Evolutionary conservation across 2,888 invertebrate genomes (phyloP).

Genomic region (Patella pellucida): DNA sequence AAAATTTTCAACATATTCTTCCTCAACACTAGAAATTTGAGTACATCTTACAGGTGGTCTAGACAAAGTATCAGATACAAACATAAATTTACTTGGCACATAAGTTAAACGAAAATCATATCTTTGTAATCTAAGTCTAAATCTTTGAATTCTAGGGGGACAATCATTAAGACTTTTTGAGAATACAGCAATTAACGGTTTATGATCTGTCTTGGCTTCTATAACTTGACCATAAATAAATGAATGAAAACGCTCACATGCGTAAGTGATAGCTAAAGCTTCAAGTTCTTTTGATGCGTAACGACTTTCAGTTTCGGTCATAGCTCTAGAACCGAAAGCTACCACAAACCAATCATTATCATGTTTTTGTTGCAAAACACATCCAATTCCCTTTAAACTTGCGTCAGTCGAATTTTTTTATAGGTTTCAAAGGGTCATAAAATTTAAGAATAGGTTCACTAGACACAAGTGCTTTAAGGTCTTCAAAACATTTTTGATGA

Average conservation of each 20-base stretch:
- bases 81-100: slow-evolving; percentile 25
- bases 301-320: slow-evolving; percentile 19
- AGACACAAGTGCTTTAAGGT: slow-evolving; percentile 6
- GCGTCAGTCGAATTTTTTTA: slow-evolving; percentile 22
- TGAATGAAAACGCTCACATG: slow-evolving; percentile 23
- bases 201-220: slow-evolving; percentile 26
- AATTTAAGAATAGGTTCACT: slow-evolving; percentile 13
- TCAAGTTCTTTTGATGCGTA: slow-evolving; percentile 29
- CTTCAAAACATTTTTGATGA: slow-evolving; percentile 9
- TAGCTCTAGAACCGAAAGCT: slow-evolving; percentile 29
- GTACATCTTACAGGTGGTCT: not conserved
- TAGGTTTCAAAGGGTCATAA: slow-evolving; percentile 21
- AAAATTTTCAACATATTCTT: not conserved
- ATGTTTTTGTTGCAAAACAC: slow-evolving; percentile 24
- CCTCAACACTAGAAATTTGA: not conserved
- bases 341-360: slow-evolving; percentile 20
- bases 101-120: slow-evolving; percentile 26
- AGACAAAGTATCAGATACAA: slow-evolving; percentile 23
- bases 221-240: slow-evolving; percentile 23
- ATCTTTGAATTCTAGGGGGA: slow-evolving; percentile 19
- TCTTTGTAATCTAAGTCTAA: slow-evolving; percentile 24
- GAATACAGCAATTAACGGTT: slow-evolving; percentile 23
- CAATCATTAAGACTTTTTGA: slow-evolving; percentile 24
- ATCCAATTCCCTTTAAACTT: slow-evolving; percentile 21
- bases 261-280: slow-evolving; percentile 24